Base-by-base conservation (phyloP, 2,888 invertebrate genomes). In the Galerucella nymphaeae region DNA sequence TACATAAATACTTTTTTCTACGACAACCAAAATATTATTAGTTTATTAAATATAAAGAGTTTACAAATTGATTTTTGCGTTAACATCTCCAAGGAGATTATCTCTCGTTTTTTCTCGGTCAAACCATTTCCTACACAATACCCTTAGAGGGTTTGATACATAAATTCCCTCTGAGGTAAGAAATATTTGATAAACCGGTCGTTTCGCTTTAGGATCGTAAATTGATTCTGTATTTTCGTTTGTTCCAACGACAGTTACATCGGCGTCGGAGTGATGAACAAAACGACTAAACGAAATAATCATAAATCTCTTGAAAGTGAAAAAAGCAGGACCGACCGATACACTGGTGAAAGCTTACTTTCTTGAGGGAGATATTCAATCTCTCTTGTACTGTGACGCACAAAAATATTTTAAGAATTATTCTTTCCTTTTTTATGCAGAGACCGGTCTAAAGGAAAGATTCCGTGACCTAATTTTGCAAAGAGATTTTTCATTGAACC, bases 211-310 rank as follows among this genome's bases (percentile, higher is more conserved):
- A n/a, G n/a, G 5, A 50, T 50, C 50, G 16, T 50, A 16, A n/a
- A 50, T 50, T 50, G 16, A 50, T 50, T 50, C n/a, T 50, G 16
- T 50, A 50, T 13, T 50, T 50, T 50, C 50, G 14, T 50, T 50
- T 16, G 16, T 14, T 50, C n/a, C 50, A n/a, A 9, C 9, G 16
- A 50, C n/a, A 16, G 9, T 2, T 50, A 16, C 50, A 8, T 8
- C 14, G 16, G 14, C 50, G 16, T 50, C 16, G 50, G 45, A 16
- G 50, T 50, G 50, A 50, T 50, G 16, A 50, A 50, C 16, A 9
- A 4, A 50, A 50, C 50, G 50, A 50, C 16, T 14, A 14, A 16
- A 8, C 9, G 16, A 11, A 50, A 50, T 16, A 50, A 16, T 50
- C n/a, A 50, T 16, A 50, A 50, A 50, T n/a, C 16, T 16, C 8